phyloP scores from a whole-genome alignment of 2,113 vertebrate genomes.

The Piaya cayana region DNA sequence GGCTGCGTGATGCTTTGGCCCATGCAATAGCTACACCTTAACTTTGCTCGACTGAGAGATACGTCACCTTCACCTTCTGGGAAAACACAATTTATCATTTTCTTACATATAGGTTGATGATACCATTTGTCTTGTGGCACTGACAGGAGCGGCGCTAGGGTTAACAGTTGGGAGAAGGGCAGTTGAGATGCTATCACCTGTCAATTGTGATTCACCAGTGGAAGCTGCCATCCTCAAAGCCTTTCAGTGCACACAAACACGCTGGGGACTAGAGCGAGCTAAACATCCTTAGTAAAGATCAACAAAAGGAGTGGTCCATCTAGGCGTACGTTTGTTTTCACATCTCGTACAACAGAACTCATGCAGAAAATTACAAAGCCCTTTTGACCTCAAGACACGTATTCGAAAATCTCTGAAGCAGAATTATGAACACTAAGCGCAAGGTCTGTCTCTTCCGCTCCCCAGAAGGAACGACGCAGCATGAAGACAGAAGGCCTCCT shows the following conservation, averaged over 20 bases:
- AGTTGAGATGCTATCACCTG: neutral
- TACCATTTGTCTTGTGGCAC: neutral
- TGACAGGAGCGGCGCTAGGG: neutral
- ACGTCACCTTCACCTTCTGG: neutral
- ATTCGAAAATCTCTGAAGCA: neutral
- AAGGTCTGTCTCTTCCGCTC: neutral
- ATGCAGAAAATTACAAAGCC: neutral
- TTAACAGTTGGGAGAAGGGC: neutral
- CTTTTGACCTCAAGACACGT: neutral
- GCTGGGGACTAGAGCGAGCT: neutral
- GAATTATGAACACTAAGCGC: neutral
- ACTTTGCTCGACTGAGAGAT: neutral
- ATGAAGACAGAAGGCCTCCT: neutral
- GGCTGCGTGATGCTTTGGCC: neutral
- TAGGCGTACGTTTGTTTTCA: neutral
- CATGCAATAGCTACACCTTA: neutral
- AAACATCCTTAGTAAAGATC: neutral
- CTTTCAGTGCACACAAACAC: neutral
- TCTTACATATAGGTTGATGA: fast-evolving
- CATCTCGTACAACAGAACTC: neutral
- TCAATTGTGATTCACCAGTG: neutral
- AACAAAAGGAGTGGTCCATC: fast-evolving
- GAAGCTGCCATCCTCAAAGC: neutral
- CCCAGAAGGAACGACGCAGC: neutral
- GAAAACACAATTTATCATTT: neutral